phyloP scores from a whole-genome alignment of 2,888 invertebrate species.

The Drosophila cracens region DNA sequence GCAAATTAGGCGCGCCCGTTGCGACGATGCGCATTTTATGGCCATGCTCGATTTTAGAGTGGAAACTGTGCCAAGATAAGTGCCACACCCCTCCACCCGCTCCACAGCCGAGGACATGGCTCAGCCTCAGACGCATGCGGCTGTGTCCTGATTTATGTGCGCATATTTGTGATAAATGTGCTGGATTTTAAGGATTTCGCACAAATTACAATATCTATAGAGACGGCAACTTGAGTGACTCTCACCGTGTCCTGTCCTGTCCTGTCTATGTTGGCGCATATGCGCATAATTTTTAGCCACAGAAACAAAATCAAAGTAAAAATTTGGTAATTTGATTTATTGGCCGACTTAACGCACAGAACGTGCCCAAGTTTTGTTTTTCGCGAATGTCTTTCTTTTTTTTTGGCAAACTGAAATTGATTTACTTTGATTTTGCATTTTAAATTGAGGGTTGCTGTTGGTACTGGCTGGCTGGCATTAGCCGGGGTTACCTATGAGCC shows the following conservation, averaged over 20 bases:
- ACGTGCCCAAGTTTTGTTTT: slow-evolving; percentile 64
- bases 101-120: background rate
- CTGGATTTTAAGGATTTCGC: slow-evolving; percentile 73
- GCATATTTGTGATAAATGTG: slow-evolving; percentile 73
- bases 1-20: slow-evolving; percentile 73
- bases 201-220: slow-evolving; percentile 69
- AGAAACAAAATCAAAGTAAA: slow-evolving; percentile 47
- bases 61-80: slow-evolving; percentile 50
- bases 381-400: slow-evolving; percentile 37
- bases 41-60: slow-evolving; percentile 47
- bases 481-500: slow-evolving; percentile 38
- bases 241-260: slow-evolving; percentile 10
- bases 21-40: slow-evolving; percentile 65
- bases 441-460: slow-evolving; percentile 69
- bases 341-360: slow-evolving; percentile 70
- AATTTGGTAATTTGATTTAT: slow-evolving; percentile 79
- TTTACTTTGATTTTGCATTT: slow-evolving; percentile 83
- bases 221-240: slow-evolving; percentile 26
- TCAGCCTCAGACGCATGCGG: slow-evolving; percentile 19
- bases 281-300: slow-evolving; percentile 67
- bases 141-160: slow-evolving; percentile 64
- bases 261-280: slow-evolving; percentile 54
- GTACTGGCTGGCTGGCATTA: slow-evolving; percentile 39
- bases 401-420: slow-evolving; percentile 76
- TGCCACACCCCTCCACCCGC: slow-evolving; percentile 10